Conservation (phyloP, 2,113 vertebrate genomes). For the Triplophysa rosa region DNA sequence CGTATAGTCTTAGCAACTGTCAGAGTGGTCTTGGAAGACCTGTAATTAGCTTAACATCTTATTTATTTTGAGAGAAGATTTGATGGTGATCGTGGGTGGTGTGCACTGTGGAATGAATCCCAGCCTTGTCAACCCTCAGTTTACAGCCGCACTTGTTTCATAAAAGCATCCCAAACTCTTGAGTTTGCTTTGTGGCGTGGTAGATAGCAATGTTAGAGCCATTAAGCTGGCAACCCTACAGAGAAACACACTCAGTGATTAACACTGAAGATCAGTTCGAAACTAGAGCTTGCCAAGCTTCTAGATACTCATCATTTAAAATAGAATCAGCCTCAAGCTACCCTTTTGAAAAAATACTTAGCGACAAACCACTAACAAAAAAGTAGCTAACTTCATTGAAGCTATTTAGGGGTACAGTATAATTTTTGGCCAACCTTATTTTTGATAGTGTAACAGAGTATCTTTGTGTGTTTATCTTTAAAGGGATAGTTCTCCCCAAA, state of each 20-base stretch:
- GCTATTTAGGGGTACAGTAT: neutral
- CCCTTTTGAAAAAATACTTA: conserved; percentile 10
- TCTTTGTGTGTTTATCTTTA: too few relatives aligned
- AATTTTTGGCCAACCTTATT: neutral
- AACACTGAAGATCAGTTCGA: conserved; percentile 16
- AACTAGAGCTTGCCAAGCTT: conserved; percentile 24
- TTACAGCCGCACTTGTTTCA: conserved; percentile 19
- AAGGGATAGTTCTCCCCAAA: too few relatives aligned
- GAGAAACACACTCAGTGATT: conserved; percentile 23
- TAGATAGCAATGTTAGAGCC: conserved; percentile 17
- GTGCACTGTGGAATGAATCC: conserved; percentile 22
- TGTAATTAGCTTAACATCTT: conserved; percentile 47
- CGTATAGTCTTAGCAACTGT: conserved; percentile 44
- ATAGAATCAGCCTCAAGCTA: conserved; percentile 21
- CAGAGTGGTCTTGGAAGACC: conserved; percentile 34
- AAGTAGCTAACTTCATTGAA: neutral
- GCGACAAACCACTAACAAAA: conserved; percentile 8
- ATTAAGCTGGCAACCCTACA: conserved; percentile 24
- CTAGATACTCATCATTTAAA: conserved; percentile 16
- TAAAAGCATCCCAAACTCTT: conserved; percentile 26
- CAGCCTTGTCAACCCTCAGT: conserved; percentile 34
- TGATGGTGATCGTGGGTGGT: conserved; percentile 40
- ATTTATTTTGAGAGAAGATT: conserved; percentile 34
- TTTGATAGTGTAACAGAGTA: too few relatives aligned
- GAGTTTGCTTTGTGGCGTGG: conserved; percentile 26